Conservation (phyloP, 2,888 invertebrate species). For the Leptinotarsa rubiginosa region DNA sequence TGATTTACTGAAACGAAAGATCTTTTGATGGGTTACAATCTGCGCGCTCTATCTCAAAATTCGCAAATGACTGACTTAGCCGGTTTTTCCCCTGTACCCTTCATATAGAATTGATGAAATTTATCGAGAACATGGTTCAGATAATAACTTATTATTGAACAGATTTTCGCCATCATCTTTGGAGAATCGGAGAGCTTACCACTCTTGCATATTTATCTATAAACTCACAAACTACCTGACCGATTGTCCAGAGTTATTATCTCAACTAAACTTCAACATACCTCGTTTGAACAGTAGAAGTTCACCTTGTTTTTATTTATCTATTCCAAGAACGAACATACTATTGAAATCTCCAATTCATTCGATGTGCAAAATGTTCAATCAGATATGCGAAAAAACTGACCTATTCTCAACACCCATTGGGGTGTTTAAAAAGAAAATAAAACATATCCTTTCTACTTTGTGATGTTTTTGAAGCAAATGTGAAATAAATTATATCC, state of each 20-base stretch:
- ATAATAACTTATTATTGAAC: constrained; percentile 14
- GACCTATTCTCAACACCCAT: constrained; percentile 15
- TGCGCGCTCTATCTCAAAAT: constrained; percentile 14
- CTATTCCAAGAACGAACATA: not conserved
- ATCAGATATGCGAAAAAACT: constrained; percentile 11
- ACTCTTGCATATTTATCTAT: constrained; percentile 1
- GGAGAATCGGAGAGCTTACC: not conserved
- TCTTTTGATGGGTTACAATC: constrained; percentile 18
- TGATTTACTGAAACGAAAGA: constrained; percentile 24
- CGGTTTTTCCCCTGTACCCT: constrained; percentile 23
- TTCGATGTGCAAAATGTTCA: constrained; percentile 20
- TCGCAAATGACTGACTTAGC: constrained; percentile 5
- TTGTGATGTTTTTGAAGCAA: constrained; percentile 18
- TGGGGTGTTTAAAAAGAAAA: constrained; percentile 3
- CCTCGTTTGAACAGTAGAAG: constrained; percentile 24
- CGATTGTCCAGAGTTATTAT: constrained; percentile 21
- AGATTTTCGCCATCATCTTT: constrained; percentile 8
- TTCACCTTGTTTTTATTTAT: constrained; percentile 1
- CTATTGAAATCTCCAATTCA: constrained; percentile 17
- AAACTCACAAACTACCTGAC: constrained; percentile 12
- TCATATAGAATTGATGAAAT: constrained; percentile 20
- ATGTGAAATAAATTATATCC: not conserved
- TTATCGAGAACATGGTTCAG: constrained; percentile 6
- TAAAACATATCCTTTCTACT: constrained; percentile 9
- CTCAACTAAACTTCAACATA: constrained; percentile 15